Conservation (phyloP, 2,797 vertebrate genomes). For the Muscicapa striata region DNA sequence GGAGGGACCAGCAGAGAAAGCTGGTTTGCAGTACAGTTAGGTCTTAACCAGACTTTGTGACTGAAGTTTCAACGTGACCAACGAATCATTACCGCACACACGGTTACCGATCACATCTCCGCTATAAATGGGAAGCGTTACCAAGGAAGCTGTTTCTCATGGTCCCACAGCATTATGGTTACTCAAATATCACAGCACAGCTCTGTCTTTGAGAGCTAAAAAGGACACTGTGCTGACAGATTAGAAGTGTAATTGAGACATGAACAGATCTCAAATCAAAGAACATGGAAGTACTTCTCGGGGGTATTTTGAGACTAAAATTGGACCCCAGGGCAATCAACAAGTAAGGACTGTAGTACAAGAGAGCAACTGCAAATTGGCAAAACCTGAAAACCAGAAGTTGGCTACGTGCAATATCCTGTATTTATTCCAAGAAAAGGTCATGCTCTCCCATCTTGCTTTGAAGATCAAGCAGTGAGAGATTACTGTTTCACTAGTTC, state of each 20-base stretch:
- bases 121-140: background rate
- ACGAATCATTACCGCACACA: background rate
- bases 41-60: background rate
- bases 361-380: background rate
- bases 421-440: slow-evolving; percentile 37
- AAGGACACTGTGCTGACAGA: background rate
- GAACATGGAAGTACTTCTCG: background rate
- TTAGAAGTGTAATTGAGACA: background rate
- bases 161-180: background rate
- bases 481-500: background rate
- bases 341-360: background rate
- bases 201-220: background rate
- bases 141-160: background rate
- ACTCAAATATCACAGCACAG: background rate
- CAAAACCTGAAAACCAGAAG: slow-evolving; percentile 19
- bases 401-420: background rate
- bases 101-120: background rate
- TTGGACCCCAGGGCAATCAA: slow-evolving; percentile 4
- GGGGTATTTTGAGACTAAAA: slow-evolving; percentile 1
- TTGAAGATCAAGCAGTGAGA: slow-evolving; percentile 33
- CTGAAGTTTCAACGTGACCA: background rate
- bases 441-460: slow-evolving; percentile 41
- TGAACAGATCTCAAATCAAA: slow-evolving; percentile 23
- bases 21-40: background rate
- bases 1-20: background rate